Evolutionary conservation across 2,888 invertebrate genomes (phyloP).

Genomic region (Balanococcus diminutus): DNA sequence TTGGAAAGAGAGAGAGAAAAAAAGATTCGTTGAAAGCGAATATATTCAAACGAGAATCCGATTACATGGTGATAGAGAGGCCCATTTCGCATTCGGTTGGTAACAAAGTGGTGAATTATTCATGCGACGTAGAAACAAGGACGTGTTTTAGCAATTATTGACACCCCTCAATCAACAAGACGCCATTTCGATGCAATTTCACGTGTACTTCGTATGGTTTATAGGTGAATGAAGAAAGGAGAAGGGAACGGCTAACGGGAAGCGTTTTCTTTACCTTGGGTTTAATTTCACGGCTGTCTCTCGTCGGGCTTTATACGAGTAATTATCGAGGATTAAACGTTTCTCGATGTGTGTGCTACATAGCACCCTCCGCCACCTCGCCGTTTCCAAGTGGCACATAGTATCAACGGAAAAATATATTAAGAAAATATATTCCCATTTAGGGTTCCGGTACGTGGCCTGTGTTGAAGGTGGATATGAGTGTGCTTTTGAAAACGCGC

Average conservation of each 20-base stretch:
- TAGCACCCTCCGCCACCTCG: background rate
- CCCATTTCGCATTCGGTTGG: slow-evolving; percentile 46
- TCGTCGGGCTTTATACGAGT: slow-evolving; percentile 1
- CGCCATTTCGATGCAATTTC: slow-evolving; percentile 47
- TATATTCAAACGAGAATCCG: slow-evolving; percentile 42
- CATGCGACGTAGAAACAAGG: slow-evolving; percentile 48
- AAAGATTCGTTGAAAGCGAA: background rate
- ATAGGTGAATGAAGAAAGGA: background rate
- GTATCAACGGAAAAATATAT: background rate
- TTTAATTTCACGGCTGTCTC: background rate
- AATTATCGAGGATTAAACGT: slow-evolving; percentile 20
- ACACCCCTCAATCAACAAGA: slow-evolving; percentile 55
- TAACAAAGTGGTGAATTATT: slow-evolving; percentile 51
- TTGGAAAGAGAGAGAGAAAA: background rate
- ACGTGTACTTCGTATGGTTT: slow-evolving; percentile 13
- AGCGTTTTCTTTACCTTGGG: slow-evolving; percentile 13
- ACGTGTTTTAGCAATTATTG: slow-evolving; percentile 54
- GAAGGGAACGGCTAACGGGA: background rate
- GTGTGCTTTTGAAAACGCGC: slow-evolving; percentile 12
- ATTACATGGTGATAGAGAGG: slow-evolving; percentile 25
- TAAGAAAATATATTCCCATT: background rate
- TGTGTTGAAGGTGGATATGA: background rate
- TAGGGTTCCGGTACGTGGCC: background rate
- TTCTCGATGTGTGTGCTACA: background rate
- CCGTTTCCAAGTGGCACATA: background rate